These are phyloP conservation scores for Drosophila funebris DNA, from an alignment of 1,140 invertebrate species.

Conservation along the genomic window DNA sequence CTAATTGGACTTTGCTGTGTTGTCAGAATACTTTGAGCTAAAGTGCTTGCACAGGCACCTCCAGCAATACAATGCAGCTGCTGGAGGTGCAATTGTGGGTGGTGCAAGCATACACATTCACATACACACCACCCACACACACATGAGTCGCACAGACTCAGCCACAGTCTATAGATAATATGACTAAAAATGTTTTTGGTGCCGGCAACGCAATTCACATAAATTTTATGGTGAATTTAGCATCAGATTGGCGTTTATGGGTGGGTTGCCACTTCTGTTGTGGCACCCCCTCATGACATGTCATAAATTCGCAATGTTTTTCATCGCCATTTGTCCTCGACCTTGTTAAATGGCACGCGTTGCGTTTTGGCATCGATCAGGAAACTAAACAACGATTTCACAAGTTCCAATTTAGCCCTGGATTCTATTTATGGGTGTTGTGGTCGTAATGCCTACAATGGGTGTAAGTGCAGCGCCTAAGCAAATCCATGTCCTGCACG, in stretches of 20 bases:
- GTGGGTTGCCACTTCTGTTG: conserved; percentile 25
- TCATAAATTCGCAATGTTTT: conserved; percentile 64
- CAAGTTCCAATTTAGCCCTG: conserved; percentile 62
- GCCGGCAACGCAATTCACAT: conserved; percentile 41
- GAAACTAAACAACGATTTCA: conserved; percentile 48
- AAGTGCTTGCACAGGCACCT: conserved; percentile 16
- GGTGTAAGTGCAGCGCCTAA: conserved; percentile 26
- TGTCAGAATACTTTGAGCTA: conserved; percentile 14
- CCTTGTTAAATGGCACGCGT: conserved; percentile 59
- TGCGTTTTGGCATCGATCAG: conserved; percentile 70
- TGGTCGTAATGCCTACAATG: background rate
- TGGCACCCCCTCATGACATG: conserved; percentile 25
- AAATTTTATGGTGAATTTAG: conserved; percentile 67
- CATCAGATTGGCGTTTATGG: conserved; percentile 61
- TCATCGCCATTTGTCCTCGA: conserved; percentile 52
- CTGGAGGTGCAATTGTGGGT: conserved; percentile 34
- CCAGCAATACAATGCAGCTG: conserved; percentile 27
- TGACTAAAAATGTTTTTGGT: conserved; percentile 31
- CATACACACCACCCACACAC: conserved; percentile 6
- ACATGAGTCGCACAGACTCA: background rate
- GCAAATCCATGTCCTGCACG: conserved; percentile 56
- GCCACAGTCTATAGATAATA: background rate
- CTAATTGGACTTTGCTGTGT: conserved; percentile 28
- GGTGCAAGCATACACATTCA: background rate
- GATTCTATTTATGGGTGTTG: conserved; percentile 57